These are phyloP conservation scores for Xyrauchen texanus DNA, from an alignment of 2,113 vertebrate genomes.

Conservation along the genomic window DNA sequence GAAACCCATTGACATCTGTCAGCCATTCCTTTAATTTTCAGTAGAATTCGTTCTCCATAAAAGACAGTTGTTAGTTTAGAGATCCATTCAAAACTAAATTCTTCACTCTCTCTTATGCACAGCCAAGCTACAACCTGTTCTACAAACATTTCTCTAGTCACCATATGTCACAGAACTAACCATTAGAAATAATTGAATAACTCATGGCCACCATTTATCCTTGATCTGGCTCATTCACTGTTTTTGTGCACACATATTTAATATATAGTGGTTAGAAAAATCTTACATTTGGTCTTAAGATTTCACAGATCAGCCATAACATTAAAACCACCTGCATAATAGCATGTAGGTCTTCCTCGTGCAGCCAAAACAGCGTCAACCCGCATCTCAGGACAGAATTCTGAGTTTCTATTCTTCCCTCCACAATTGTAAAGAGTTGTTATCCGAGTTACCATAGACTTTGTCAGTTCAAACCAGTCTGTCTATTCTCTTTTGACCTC, in stretches of 20 bases:
- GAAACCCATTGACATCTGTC: background rate
- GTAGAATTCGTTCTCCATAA: background rate
- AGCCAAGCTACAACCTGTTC: constrained; percentile 76
- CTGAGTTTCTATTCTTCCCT: too few species aligned
- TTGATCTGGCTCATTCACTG: constrained; percentile 43
- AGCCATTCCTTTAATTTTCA: background rate
- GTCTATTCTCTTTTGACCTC: too few species aligned
- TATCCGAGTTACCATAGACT: too few species aligned
- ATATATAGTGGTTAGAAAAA: constrained; percentile 49
- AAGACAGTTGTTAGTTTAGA: background rate
- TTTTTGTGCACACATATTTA: constrained; percentile 39
- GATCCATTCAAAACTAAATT: background rate
- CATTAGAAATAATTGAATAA: constrained; percentile 71
- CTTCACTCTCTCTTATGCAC: constrained; percentile 8
- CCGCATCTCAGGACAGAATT: too few species aligned
- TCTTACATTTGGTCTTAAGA: constrained; percentile 45
- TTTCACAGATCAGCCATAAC: too few species aligned
- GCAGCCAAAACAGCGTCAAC: too few species aligned
- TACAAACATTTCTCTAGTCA: constrained; percentile 76
- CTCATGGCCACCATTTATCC: constrained; percentile 59
- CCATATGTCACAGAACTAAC: constrained; percentile 79
- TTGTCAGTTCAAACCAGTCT: too few species aligned
- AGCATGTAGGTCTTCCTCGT: too few species aligned
- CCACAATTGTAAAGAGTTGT: too few species aligned
- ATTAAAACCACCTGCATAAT: too few species aligned